phyloP scores from a whole-genome alignment of 2,113 vertebrate species.

The Datnioides undecimradiatus region DNA sequence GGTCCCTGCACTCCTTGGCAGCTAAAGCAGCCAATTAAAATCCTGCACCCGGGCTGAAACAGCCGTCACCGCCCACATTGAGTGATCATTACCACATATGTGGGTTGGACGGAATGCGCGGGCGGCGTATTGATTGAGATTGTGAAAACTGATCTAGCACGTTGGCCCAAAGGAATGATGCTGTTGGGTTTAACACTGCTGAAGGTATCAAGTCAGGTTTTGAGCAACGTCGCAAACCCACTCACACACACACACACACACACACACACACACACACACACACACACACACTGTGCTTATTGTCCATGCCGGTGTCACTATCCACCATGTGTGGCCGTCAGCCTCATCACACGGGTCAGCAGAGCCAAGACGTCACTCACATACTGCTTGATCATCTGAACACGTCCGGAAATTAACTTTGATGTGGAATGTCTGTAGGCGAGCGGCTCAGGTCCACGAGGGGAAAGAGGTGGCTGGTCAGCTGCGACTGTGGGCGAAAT shows the following conservation, averaged over 20 bases:
- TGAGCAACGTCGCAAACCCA: not conserved
- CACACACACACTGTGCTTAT: not conserved
- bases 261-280: not conserved
- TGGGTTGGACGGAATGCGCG: slow-evolving; percentile 1
- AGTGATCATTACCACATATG: slow-evolving; percentile 47
- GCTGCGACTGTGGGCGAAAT: slow-evolving; percentile 55
- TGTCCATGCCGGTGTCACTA: slow-evolving; percentile 29
- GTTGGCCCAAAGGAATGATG: not conserved
- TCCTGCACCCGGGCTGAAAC: slow-evolving; percentile 2
- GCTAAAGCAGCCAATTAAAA: slow-evolving; percentile 67
- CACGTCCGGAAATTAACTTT: slow-evolving; percentile 66
- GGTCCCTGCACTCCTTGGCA: slow-evolving; percentile 43
- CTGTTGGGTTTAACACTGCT: not conserved
- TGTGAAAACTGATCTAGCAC: slow-evolving; percentile 12
- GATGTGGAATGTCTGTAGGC: slow-evolving; percentile 50
- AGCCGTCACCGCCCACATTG: slow-evolving; percentile 25
- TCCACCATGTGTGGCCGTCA: slow-evolving; percentile 36
- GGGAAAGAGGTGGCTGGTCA: slow-evolving; percentile 37
- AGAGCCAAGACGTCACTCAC: slow-evolving; percentile 53
- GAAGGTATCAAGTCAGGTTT: slow-evolving; percentile 20
- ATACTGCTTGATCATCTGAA: slow-evolving; percentile 57
- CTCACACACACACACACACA: not conserved
- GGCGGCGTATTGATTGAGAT: slow-evolving; percentile 39
- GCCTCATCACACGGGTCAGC: slow-evolving; percentile 66
- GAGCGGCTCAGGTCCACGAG: slow-evolving; percentile 35